Conservation (phyloP, 53 echinoderm and acorn worm genomes). For the Holothuria scabra region DNA sequence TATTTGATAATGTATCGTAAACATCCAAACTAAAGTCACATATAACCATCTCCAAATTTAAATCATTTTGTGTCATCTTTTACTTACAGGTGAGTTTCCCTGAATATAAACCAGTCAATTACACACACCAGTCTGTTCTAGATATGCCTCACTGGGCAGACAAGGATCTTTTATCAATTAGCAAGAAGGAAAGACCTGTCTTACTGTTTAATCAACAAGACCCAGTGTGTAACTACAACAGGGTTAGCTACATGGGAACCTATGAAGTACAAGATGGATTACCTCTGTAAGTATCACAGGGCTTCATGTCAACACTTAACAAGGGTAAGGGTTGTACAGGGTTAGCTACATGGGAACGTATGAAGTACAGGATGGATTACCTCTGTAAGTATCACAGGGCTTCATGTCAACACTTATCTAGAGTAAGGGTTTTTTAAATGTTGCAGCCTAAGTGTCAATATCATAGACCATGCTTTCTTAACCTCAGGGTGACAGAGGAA, state of each 20-base stretch:
- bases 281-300: constrained; percentile 76
- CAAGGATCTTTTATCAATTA: constrained; percentile 66
- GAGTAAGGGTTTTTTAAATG: too few species aligned
- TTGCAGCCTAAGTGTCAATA: too few species aligned
- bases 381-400: constrained; percentile 70
- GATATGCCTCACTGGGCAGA: constrained; percentile 86
- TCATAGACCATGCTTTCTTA: too few species aligned
- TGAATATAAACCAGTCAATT: constrained; percentile 66
- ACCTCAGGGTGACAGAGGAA: too few species aligned
- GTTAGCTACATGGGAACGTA: constrained; percentile 74
- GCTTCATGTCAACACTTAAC: too few species aligned
- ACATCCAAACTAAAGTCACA: too few species aligned
- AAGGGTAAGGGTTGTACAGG: too few species aligned
- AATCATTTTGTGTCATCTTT: constrained; percentile 4
- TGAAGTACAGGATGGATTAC: constrained; percentile 81
- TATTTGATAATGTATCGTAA: too few species aligned
- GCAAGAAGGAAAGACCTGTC: constrained; percentile 65
- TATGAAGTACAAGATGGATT: constrained; percentile 85
- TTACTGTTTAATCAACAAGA: constrained; percentile 81
- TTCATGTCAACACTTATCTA: too few species aligned
- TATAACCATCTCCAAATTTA: not conserved
- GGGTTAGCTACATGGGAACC: constrained; percentile 69
- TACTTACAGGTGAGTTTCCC: constrained; percentile 67
- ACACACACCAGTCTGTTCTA: constrained; percentile 71
- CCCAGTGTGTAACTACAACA: constrained; percentile 61